Base-by-base conservation (phyloP, 2,888 invertebrate species). In the Spisula subtruncata region DNA sequence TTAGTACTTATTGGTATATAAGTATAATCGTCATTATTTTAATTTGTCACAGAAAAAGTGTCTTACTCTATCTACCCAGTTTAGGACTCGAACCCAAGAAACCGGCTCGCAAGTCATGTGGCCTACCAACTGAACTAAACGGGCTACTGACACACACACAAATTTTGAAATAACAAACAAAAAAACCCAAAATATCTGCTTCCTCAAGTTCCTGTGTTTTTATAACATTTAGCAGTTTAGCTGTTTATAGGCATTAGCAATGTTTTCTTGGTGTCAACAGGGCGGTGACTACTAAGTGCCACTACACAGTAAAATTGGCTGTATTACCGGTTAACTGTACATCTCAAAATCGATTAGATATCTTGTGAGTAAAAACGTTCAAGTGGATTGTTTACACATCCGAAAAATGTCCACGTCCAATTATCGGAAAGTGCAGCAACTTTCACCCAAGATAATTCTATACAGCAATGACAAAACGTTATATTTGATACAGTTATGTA, bases 341-440 rank as follows among this genome's bases (percentile, higher is more conserved):
- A 25, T 16, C 32, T 16, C 32, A 75, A 75, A 32, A 32, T 75
- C 75, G 35, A 75, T 35, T 32, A 35, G 16, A 29, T 25, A 25
- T 35, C 60, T 25, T 41, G 8, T 5, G 41, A 41, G 41, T 41
- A 25, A 66, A 66, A 8, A n/a, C 25, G 25, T 60, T 60, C 60
- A 75, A 75, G 75, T 75, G 75, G 75, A 10, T 75, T 75, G 75
- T 75, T 75, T 75, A 75, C 75, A 75, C 75, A 75, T 75, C 75
- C 32, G 35, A 75, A 75, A 32, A 35, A 75, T 75, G 75, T 35
- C 32, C 35, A 75, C 12, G 32, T 16, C 35, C 71, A 32, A 32
- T 66, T 10, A 10, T 14, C 35, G 16, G 8, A 25, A 35, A 16
- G 32, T 4, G 75, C 12, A 16, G 20, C 75, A 35, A 35, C 29